phyloP scores from a whole-genome alignment of 2,113 vertebrate species.

The Lasiurus borealis region DNA sequence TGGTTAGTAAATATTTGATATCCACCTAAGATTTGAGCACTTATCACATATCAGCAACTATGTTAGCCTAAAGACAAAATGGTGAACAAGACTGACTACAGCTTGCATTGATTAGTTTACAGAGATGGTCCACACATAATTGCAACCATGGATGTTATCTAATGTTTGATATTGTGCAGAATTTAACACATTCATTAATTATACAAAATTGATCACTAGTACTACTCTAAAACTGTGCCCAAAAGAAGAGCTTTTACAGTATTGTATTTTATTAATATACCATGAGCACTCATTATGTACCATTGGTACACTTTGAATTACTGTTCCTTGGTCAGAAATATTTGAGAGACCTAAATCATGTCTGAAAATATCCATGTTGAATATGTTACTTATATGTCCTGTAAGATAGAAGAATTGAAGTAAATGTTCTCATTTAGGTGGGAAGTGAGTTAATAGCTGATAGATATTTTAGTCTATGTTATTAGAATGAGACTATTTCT shows the following conservation, averaged over 20 bases:
- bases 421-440: conserved; percentile 1
- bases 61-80: background rate
- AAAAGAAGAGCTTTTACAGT: background rate
- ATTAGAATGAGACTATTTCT: conserved; percentile 34
- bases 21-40: background rate
- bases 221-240: background rate
- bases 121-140: background rate
- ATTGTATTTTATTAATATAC: background rate
- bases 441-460: conserved; percentile 1
- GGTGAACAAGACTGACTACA: background rate
- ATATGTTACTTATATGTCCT: background rate
- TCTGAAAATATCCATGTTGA: conserved; percentile 10
- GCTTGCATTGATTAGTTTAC: background rate
- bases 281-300: background rate
- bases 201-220: background rate
- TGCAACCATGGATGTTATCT: background rate
- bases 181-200: background rate
- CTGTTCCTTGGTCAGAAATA: background rate
- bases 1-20: conserved; percentile 39
- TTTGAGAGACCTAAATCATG: background rate
- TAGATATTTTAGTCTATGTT: conserved; percentile 32
- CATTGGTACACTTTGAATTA: conserved; percentile 9
- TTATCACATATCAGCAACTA: background rate
- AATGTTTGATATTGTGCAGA: background rate
- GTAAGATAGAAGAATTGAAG: conserved; percentile 11